Percentiles rank a stretch among this genome's conserved stretches.
Conservation (phyloP, 2,797 vertebrate species). For the Tragelaphus oryx region DNA sequence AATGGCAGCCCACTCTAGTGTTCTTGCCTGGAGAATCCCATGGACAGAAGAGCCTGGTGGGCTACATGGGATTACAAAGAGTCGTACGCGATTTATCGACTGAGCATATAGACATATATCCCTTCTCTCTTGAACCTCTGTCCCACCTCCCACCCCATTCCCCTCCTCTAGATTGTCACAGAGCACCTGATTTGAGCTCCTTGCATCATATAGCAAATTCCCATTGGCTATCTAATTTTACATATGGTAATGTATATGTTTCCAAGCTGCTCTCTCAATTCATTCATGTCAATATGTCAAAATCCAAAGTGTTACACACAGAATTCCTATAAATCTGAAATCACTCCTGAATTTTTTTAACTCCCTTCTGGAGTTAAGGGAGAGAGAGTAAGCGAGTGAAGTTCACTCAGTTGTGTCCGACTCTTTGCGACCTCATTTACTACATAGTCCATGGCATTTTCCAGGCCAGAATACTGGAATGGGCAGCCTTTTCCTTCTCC, state of each 20-base stretch:
- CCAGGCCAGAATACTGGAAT: background rate
- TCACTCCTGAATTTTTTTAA: background rate
- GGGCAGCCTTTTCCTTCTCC: background rate
- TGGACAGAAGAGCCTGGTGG: background rate
- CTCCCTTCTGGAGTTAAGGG: background rate
- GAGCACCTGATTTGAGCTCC: background rate
- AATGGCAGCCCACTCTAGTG: background rate
- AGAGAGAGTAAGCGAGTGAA: background rate
- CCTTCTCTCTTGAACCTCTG: background rate
- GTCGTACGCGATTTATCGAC: fast-evolving
- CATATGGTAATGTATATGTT: background rate
- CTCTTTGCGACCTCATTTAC: background rate
- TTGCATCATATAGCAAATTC: background rate
- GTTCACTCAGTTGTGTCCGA: background rate
- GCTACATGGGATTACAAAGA: background rate
- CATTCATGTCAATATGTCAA: background rate
- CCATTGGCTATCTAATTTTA: background rate
- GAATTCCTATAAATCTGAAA: background rate
- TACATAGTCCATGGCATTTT: background rate
- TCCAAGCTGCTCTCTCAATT: background rate
- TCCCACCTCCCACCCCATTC: background rate
- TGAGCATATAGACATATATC: background rate
- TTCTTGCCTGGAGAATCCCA: background rate
- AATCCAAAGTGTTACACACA: background rate
- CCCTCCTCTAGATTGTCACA: background rate